Evolutionary conservation across 1,140 invertebrate species (phyloP).

Genomic region (Eumaeus atala): DNA sequence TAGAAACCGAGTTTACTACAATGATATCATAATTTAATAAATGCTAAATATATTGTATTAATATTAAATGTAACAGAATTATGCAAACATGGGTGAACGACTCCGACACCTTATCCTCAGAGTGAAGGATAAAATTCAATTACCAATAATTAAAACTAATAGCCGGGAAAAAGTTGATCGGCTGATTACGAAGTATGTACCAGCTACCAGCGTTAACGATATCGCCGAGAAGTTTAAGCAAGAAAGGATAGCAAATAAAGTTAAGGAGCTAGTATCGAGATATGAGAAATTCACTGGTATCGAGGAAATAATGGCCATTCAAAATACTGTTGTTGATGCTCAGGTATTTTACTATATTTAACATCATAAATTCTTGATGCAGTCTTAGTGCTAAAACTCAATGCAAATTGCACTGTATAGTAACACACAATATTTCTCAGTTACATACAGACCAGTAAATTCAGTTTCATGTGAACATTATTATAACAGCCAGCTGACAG

Average conservation of each 20-base stretch:
- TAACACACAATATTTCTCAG: no score
- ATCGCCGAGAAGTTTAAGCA: constrained; percentile 59
- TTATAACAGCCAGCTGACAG: no score
- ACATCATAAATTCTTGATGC: no score
- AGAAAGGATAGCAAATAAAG: constrained; percentile 41
- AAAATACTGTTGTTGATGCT: constrained; percentile 66
- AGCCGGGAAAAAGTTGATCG: constrained; percentile 56
- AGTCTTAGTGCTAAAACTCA: no score
- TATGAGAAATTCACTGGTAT: constrained; percentile 73
- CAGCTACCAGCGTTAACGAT: constrained; percentile 45
- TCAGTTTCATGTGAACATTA: no score
- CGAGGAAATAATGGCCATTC: constrained; percentile 68
- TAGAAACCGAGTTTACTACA: neutral
- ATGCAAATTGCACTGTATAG: no score
- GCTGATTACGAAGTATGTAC: constrained; percentile 52
- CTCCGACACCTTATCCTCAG: constrained; percentile 50
- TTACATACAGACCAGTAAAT: no score
- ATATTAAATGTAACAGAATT: constrained; percentile 36
- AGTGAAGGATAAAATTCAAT: constrained; percentile 51
- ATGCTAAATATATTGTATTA: constrained; percentile 33
- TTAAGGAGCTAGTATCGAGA: constrained; percentile 52
- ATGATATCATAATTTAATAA: constrained; percentile 45
- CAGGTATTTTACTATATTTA: constrained; percentile 50
- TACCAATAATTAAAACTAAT: constrained; percentile 35
- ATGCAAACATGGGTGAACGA: constrained; percentile 60